Conservation (phyloP, 1,140 invertebrate species). For the Halesus radiatus region DNA sequence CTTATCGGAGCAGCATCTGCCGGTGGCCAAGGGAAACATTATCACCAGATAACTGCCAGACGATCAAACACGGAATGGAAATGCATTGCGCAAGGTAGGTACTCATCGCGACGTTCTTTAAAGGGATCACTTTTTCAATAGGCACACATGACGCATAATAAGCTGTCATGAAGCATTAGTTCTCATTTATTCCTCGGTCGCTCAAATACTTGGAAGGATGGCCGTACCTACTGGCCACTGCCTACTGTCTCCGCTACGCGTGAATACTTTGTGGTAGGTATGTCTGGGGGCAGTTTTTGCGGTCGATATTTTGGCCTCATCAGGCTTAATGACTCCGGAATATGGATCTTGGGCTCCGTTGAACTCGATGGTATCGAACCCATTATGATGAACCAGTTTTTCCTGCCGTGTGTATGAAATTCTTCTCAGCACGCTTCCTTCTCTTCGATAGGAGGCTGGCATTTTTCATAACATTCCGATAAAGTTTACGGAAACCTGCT, state of each 20-base stretch:
- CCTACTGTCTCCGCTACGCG: background rate
- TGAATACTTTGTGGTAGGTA: background rate
- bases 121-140: constrained; percentile 21
- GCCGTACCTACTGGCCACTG: too few species aligned
- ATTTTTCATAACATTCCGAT: constrained; percentile 20
- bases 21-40: constrained; percentile 29
- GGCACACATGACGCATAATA: constrained; percentile 11
- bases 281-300: constrained; percentile 15
- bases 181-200: constrained; percentile 21
- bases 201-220: constrained; percentile 1
- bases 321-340: constrained; percentile 35
- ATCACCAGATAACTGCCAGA: background rate
- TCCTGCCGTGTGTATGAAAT: constrained; percentile 17
- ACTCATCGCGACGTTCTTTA: constrained; percentile 30
- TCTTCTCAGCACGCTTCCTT: constrained; percentile 36
- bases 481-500: background rate
- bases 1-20: constrained; percentile 50
- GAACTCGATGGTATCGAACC: constrained; percentile 8
- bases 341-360: constrained; percentile 2
- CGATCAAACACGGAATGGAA: constrained; percentile 31
- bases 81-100: background rate
- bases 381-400: constrained; percentile 21
- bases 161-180: constrained; percentile 1
- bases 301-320: constrained; percentile 25
- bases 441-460: background rate